Percentiles rank a stretch among this genome's conserved stretches.
Evolutionary conservation across 2,113 vertebrate species (phyloP).

Genomic region (Formicarius rufipectus): DNA sequence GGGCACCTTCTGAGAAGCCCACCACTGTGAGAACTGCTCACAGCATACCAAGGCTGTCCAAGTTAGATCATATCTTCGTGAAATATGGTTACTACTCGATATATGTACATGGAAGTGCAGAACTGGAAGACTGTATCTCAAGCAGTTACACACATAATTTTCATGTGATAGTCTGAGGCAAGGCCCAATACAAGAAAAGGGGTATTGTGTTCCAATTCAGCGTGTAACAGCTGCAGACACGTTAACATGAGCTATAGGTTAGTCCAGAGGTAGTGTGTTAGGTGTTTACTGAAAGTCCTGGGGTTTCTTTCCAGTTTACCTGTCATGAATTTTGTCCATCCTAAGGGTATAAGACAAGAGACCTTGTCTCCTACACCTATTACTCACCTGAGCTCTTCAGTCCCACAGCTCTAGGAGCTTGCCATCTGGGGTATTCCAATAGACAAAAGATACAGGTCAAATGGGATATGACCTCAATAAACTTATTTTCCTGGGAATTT

Average conservation of each 20-base stretch:
- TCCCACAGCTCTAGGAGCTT: background rate
- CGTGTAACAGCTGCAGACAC: background rate
- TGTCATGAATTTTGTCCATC: background rate
- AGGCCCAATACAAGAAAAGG: background rate
- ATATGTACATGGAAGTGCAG: background rate
- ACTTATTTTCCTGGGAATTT: background rate
- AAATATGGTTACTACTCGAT: background rate
- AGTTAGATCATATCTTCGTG: background rate
- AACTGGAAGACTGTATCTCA: background rate
- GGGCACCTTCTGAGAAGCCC: background rate
- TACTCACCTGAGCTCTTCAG: background rate
- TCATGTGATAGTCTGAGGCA: background rate
- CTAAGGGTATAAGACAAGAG: background rate
- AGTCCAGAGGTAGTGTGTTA: background rate
- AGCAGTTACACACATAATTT: background rate
- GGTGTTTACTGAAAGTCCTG: background rate
- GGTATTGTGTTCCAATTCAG: background rate
- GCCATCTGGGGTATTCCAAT: background rate
- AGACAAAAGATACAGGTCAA: background rate
- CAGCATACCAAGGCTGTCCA: background rate
- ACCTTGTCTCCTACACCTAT: fast-evolving
- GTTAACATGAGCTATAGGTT: background rate
- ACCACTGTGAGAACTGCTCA: background rate
- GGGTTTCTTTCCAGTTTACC: background rate
- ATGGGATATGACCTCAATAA: background rate